phyloP scores from a whole-genome alignment of 2,113 vertebrate species.

The Rhegmatorhina hoffmannsi region DNA sequence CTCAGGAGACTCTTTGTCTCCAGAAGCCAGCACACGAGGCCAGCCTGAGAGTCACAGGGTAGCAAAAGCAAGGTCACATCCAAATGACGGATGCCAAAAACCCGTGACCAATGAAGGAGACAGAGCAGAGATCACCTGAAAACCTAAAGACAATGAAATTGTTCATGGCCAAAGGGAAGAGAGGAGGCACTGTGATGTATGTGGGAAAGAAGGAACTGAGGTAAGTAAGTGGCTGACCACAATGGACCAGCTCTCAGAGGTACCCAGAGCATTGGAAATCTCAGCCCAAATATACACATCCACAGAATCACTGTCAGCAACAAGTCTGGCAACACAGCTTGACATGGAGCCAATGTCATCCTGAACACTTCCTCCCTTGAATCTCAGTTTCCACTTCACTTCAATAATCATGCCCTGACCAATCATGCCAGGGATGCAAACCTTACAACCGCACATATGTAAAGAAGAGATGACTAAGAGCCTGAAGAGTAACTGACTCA shows the following conservation, averaged over 20 bases:
- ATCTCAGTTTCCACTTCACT: background rate
- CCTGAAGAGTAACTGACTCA: background rate
- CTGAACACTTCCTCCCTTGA: background rate
- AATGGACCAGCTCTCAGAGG: background rate
- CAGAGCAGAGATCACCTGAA: background rate
- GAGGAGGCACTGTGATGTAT: background rate
- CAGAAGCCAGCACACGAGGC: background rate
- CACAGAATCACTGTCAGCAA: background rate
- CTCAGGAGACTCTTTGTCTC: background rate
- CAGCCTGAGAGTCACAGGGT: background rate
- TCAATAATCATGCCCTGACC: background rate
- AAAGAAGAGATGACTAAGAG: background rate
- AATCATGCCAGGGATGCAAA: background rate
- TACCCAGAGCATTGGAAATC: background rate
- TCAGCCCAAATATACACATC: background rate
- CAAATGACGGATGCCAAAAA: background rate
- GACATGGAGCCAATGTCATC: fast-evolving
- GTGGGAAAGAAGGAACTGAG: background rate
- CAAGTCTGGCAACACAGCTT: background rate
- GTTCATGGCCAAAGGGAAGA: background rate
- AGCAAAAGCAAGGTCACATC: background rate
- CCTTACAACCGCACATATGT: fast-evolving
- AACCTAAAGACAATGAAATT: background rate
- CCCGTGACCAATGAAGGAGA: background rate
- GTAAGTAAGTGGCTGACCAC: background rate